A percentile compares a stretch with the other conserved stretches of the same genome.
These are phyloP conservation scores for Callospermophilus lateralis DNA, from an alignment of 2,113 vertebrate species.

Conservation along the genomic window DNA sequence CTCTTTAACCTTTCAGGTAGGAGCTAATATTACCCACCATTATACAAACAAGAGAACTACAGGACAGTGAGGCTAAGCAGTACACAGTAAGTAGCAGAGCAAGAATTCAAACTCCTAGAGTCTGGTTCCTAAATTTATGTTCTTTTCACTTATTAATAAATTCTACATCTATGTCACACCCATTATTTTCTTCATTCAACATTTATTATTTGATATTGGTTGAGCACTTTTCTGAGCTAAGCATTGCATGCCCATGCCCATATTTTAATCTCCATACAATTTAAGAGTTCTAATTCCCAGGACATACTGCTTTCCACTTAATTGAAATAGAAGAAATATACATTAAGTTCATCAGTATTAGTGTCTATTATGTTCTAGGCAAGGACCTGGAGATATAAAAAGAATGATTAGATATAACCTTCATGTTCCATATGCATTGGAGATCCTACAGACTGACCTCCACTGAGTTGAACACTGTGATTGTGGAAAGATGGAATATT, in stretches of 20 bases:
- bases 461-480: background rate
- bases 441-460: background rate
- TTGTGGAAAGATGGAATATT: background rate
- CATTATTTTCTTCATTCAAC: constrained; percentile 39
- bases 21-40: background rate
- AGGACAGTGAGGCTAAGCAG: background rate
- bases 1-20: constrained; percentile 22
- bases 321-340: constrained; percentile 42
- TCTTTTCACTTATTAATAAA: constrained; percentile 58
- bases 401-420: background rate
- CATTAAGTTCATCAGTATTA: constrained; percentile 10
- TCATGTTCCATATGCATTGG: background rate
- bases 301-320: constrained; percentile 27
- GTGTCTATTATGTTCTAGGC: background rate
- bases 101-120: constrained; percentile 19
- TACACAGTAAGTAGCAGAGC: constrained; percentile 9
- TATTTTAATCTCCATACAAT: constrained; percentile 16
- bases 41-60: constrained; percentile 14
- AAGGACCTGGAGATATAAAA: background rate
- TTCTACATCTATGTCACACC: background rate
- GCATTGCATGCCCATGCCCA: background rate
- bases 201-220: background rate
- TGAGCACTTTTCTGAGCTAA: background rate
- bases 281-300: constrained; percentile 25
- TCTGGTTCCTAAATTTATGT: constrained; percentile 25